phyloP scores from a whole-genome alignment of 2,113 vertebrate genomes.

The Pardalotus punctatus region DNA sequence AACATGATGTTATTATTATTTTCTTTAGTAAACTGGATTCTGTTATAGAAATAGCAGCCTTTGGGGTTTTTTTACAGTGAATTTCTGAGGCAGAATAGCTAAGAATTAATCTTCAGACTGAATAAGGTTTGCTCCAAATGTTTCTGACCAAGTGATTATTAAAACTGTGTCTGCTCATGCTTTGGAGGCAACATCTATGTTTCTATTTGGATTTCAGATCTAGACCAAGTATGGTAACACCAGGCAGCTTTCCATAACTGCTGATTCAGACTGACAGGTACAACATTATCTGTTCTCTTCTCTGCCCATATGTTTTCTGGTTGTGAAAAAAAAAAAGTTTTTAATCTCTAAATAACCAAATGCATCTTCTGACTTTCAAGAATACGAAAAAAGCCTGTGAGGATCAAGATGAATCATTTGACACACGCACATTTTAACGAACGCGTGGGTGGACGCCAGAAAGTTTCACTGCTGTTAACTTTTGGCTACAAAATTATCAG shows the following conservation, averaged over 20 bases:
- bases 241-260: not conserved
- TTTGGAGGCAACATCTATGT: not conserved
- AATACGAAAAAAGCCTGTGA: not conserved
- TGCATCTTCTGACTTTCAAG: not conserved
- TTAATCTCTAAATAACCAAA: constrained; percentile 14
- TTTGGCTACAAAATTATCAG: not conserved
- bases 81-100: not conserved
- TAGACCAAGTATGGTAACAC: not conserved
- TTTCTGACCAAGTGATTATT: not conserved
- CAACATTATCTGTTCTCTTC: not conserved
- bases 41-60: not conserved
- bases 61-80: not conserved
- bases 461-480: not conserved
- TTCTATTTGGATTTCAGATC: not conserved
- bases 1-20: not conserved
- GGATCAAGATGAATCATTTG: constrained; percentile 6
- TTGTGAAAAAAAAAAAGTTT: not conserved
- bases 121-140: not conserved
- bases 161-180: too few relatives aligned
- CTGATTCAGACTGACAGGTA: not conserved
- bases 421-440: not conserved
- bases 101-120: not conserved
- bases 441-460: not conserved
- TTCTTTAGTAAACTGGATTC: not conserved
- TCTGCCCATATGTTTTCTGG: not conserved